Percentiles rank a stretch among this genome's conserved stretches.
Evolutionary conservation across 2,797 vertebrate species (phyloP).

Genomic region (Pelodytes ibericus): DNA sequence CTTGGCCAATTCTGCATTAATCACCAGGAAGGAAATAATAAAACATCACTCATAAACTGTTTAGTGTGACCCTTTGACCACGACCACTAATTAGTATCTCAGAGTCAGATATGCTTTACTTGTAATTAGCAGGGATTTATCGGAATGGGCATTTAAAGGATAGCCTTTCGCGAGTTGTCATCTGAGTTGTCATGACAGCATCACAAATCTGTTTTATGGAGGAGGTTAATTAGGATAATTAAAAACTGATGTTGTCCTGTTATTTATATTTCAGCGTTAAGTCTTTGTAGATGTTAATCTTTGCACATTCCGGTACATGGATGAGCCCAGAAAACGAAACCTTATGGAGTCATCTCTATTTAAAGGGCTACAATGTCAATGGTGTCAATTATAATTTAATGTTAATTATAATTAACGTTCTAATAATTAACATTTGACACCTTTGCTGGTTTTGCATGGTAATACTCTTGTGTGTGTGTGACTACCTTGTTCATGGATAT

Average conservation of each 20-base stretch:
- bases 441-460: no score
- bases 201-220: slow-evolving; percentile 82
- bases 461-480: no score
- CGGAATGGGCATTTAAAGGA: slow-evolving; percentile 84
- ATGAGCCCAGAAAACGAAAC: no score
- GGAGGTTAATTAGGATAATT: slow-evolving; percentile 89
- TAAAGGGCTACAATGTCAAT: no score
- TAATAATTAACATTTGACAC: no score
- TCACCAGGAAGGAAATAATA: slow-evolving; percentile 68
- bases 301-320: background rate
- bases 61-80: slow-evolving; percentile 86
- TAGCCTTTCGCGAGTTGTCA: slow-evolving; percentile 86
- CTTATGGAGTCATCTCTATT: no score
- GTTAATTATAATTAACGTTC: no score
- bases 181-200: slow-evolving; percentile 81
- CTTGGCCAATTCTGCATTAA: slow-evolving; percentile 61
- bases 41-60: slow-evolving; percentile 85
- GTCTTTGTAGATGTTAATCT: background rate
- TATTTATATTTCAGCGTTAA: slow-evolving; percentile 24
- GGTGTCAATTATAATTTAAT: no score
- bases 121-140: slow-evolving; percentile 94
- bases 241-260: slow-evolving; percentile 74
- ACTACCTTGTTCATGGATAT: no score
- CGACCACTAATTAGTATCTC: slow-evolving; percentile 90
- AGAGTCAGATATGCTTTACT: slow-evolving; percentile 85